Percentiles rank a stretch among this genome's conserved stretches.
Conservation (phyloP, 2,888 invertebrate genomes). For the Disparrhopalites patrizii region DNA sequence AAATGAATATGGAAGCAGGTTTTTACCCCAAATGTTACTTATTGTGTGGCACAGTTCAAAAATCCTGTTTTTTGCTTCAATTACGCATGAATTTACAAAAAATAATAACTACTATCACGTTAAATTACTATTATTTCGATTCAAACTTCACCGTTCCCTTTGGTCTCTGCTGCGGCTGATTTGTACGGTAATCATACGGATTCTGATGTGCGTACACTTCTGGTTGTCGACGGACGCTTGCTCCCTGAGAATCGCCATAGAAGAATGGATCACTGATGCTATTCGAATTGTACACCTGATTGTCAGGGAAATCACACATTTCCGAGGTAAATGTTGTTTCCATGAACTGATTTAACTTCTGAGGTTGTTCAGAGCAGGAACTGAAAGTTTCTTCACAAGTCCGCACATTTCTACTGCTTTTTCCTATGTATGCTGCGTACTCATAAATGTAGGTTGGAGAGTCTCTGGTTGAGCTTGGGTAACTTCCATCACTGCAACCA, state of each 20-base stretch:
- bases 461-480: slow-evolving; percentile 28
- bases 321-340: slow-evolving; percentile 44
- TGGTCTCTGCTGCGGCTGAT: not conserved
- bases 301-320: slow-evolving; percentile 44
- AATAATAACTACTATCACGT: no score
- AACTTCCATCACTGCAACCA: slow-evolving; percentile 15
- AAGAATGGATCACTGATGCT: not conserved
- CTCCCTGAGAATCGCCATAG: not conserved
- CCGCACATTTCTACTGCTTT: slow-evolving; percentile 31
- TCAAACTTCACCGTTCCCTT: slow-evolving; percentile 1
- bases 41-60: no score
- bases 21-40: no score
- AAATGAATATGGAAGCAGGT: no score
- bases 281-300: slow-evolving; percentile 18
- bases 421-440: slow-evolving; percentile 43
- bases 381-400: slow-evolving; percentile 39
- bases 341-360: slow-evolving; percentile 41
- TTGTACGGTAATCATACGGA: not conserved
- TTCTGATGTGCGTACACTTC: not conserved
- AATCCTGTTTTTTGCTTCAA: no score
- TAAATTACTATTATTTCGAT: no score
- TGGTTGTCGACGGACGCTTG: not conserved
- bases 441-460: slow-evolving; percentile 42
- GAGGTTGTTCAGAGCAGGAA: slow-evolving; percentile 39
- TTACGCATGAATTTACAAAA: no score